phyloP scores from a whole-genome alignment of 2,888 invertebrate species.

The Andrena marginata region DNA sequence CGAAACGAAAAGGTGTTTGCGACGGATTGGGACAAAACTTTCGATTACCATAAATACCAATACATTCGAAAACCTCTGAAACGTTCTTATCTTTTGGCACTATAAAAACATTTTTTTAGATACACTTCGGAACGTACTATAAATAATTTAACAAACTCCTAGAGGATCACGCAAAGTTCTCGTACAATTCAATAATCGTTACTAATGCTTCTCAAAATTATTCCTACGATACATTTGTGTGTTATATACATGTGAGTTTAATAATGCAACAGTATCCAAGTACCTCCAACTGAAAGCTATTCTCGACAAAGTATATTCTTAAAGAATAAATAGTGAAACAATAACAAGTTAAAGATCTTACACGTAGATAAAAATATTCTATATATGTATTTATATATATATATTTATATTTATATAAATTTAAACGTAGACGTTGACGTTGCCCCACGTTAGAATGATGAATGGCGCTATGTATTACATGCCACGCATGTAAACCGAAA shows the following conservation, averaged over 20 bases:
- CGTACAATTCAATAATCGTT: slow-evolving; percentile 13
- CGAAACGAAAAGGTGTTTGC: slow-evolving; percentile 19
- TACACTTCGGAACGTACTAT: slow-evolving; percentile 24
- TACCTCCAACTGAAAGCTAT: slow-evolving; percentile 35
- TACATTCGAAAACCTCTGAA: slow-evolving; percentile 7
- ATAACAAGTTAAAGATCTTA: slow-evolving; percentile 64
- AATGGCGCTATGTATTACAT: slow-evolving; percentile 58
- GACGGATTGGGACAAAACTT: slow-evolving; percentile 21
- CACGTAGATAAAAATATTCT: slow-evolving; percentile 62
- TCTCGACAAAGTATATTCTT: slow-evolving; percentile 42
- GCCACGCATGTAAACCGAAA: slow-evolving; percentile 47
- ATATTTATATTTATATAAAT: slow-evolving; percentile 62
- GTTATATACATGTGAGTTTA: slow-evolving; percentile 66
- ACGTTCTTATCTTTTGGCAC: slow-evolving; percentile 47
- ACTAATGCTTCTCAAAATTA: slow-evolving; percentile 39
- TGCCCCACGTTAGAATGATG: slow-evolving; percentile 42
- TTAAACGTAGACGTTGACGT: slow-evolving; percentile 44
- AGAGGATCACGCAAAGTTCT: slow-evolving; percentile 11
- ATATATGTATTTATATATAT: slow-evolving; percentile 38
- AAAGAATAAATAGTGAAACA: slow-evolving; percentile 66
- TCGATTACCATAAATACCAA: slow-evolving; percentile 17
- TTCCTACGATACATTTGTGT: slow-evolving; percentile 47
- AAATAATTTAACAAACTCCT: slow-evolving; percentile 48
- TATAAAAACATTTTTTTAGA: slow-evolving; percentile 41
- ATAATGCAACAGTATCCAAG: slow-evolving; percentile 50